A percentile compares a stretch with the other conserved stretches of the same genome.
Evolutionary conservation across 2,888 invertebrate species (phyloP).

Genomic region (Platerodrilus igneus): DNA sequence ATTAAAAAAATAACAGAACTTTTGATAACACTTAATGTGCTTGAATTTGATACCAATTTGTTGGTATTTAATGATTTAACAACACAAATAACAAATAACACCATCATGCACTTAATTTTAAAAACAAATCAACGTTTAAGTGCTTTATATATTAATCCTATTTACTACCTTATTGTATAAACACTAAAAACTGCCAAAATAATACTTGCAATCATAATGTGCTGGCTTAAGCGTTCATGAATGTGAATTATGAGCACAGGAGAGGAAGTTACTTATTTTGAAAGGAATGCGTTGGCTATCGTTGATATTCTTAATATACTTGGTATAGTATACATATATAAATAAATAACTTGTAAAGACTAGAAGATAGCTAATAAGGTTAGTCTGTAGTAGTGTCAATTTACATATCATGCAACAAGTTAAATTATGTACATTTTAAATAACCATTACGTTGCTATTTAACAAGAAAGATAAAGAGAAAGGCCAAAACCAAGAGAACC

Average conservation of each 20-base stretch:
- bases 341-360: slow-evolving; percentile 22
- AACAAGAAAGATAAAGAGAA: no score
- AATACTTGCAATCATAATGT: slow-evolving; percentile 42
- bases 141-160: slow-evolving; percentile 13
- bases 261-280: slow-evolving; percentile 15
- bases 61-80: slow-evolving; percentile 29
- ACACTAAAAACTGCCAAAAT: slow-evolving; percentile 31
- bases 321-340: no score
- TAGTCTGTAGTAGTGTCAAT: no score
- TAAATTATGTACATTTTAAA: no score
- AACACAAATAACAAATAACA: slow-evolving; percentile 43
- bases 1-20: slow-evolving; percentile 34
- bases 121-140: slow-evolving; percentile 17
- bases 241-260: no score
- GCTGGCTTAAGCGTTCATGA: slow-evolving; percentile 32
- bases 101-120: slow-evolving; percentile 26
- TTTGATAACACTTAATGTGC: slow-evolving; percentile 31
- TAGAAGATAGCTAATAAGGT: slow-evolving; percentile 19
- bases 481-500: slow-evolving; percentile 13
- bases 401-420: no score
- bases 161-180: no score
- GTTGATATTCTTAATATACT: no score
- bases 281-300: slow-evolving; percentile 18
- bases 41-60: slow-evolving; percentile 28
- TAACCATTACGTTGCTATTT: no score